A percentile compares a stretch with the other conserved stretches of the same genome.
phyloP scores from a whole-genome alignment of 1,140 invertebrate species.

The Phymastichus coffea region DNA sequence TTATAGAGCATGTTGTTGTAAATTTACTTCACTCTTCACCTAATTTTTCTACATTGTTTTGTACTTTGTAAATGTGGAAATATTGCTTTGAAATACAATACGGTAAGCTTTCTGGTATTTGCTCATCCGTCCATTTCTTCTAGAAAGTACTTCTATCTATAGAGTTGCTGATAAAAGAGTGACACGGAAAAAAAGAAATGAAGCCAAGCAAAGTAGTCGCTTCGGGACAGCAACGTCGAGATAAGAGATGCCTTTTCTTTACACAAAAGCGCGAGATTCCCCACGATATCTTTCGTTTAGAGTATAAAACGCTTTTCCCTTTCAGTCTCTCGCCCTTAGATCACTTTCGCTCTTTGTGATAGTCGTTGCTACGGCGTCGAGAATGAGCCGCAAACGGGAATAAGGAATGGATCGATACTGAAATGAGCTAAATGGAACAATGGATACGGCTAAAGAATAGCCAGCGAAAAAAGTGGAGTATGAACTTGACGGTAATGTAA shows the following conservation, averaged over 20 bases:
- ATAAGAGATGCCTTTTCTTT: constrained; percentile 15
- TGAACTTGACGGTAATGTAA: no score
- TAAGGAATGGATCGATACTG: constrained; percentile 28
- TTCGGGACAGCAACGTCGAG: not conserved
- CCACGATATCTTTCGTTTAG: constrained; percentile 9
- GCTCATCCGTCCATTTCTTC: no score
- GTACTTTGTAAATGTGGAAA: no score
- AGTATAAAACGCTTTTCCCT: not conserved
- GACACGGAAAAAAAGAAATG: not conserved
- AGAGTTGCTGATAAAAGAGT: not conserved
- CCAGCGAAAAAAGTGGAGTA: constrained; percentile 11
- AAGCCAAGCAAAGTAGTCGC: not conserved
- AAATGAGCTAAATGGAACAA: constrained; percentile 21
- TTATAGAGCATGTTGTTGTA: no score
- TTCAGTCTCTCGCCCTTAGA: not conserved
- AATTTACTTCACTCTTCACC: no score
- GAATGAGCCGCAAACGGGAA: not conserved
- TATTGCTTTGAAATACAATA: no score
- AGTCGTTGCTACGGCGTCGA: not conserved
- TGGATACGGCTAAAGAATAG: constrained; percentile 5
- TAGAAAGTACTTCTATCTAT: not conserved
- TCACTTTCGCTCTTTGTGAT: constrained; percentile 1
- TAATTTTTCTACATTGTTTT: no score
- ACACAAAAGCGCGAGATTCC: constrained; percentile 20
- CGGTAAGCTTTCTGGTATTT: no score